Conservation (phyloP, 2,797 vertebrate genomes). For the Pangasius larnaudii region DNA sequence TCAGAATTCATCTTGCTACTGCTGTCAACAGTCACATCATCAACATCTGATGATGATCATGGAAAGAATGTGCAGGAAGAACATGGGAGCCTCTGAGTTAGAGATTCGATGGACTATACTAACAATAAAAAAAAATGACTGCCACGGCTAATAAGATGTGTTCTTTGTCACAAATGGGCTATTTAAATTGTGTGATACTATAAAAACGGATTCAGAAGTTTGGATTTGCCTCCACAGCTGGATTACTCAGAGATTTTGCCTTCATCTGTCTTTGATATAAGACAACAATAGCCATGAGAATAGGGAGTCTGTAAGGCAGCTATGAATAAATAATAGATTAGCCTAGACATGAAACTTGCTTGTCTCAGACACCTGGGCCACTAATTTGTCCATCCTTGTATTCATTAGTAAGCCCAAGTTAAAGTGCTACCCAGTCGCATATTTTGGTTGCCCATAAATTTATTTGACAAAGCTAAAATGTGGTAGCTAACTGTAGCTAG, state of each 20-base stretch:
- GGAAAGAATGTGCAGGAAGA: neutral
- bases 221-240: neutral
- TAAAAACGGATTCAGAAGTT: neutral
- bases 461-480: too few species aligned
- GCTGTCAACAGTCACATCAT: too few species aligned
- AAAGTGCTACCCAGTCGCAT: neutral
- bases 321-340: neutral
- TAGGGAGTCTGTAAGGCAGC: neutral
- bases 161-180: neutral
- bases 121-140: neutral
- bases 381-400: neutral
- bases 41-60: neutral
- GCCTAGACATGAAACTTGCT: neutral
- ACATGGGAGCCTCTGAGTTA: neutral
- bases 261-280: neutral
- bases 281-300: neutral
- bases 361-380: neutral
- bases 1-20: too few species aligned
- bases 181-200: neutral
- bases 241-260: neutral
- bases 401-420: neutral
- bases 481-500: neutral
- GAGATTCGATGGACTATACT: neutral
- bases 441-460: too few species aligned
- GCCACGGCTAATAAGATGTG: neutral